Base-by-base conservation (phyloP, 2,797 vertebrate genomes). In the Pseudochirops corinnae region DNA sequence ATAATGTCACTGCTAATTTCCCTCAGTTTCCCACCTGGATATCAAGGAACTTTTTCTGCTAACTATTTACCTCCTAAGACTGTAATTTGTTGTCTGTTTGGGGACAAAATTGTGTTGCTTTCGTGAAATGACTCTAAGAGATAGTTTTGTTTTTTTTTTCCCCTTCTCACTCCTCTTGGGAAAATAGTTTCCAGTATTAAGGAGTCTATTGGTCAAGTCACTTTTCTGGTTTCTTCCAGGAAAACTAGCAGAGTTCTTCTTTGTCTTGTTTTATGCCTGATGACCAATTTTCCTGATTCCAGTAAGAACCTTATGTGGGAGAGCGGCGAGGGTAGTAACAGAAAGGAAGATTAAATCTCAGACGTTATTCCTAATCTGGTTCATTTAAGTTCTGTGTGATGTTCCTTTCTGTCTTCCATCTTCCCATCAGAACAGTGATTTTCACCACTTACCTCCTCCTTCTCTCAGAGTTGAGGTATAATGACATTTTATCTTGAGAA, bases 81-180 rank as follows among this genome's bases (percentile, higher is more conserved):
- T 95, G 94, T 93, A 94, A 82, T 90, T 93, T 92, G 55, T 94
- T 74, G n/a, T n/a, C 33, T 39, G 60, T 39, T 93, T 50, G 92
- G 57, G 39, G 82, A 46, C 52, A 95, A 94, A 97, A 82, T 33
- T 90, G 90, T 91, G 55, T 33, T 52, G 28, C 90, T 10, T 11
- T 94, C 55, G 90, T 90, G 52, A 87, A 96, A 52, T 91, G n/a
- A 94, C 56, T 55, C 56, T 87, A 74, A 91, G 91, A 56, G 92
- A 60, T 60, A 21, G 53, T 52, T 52, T 46, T 46, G 53, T 0
- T 53, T 13, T n/a, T 93, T 91, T 52, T 50, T 14, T 13, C 3
- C 87, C 28, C 92, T 74, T 55, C 13, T 21, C 6, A 92, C n/a
- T 94, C 91, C 58, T 60, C 90, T 94, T 90, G 50, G 58, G 91